Conservation (phyloP, 2,113 vertebrate genomes). For the Entomyzon cyanotis region DNA sequence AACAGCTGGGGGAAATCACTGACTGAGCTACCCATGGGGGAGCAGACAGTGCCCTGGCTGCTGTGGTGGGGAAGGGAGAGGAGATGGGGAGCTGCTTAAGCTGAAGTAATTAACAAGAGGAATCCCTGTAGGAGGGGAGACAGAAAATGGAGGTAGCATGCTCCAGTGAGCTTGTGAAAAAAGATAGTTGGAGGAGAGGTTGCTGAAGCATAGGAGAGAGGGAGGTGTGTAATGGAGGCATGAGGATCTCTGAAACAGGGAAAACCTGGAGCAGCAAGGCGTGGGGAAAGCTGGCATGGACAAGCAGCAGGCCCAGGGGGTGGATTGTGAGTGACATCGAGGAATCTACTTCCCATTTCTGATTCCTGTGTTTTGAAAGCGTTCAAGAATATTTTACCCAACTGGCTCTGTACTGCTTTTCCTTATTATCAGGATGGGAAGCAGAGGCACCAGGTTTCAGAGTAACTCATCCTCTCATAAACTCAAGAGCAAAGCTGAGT, state of each 20-base stretch:
- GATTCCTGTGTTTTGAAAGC: neutral
- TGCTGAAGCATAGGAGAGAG: neutral
- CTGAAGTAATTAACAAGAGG: neutral
- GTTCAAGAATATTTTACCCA: neutral
- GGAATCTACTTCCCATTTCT: neutral
- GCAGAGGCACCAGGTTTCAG: neutral
- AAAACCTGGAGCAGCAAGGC: neutral
- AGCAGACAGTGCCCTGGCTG: neutral
- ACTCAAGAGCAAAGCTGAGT: neutral
- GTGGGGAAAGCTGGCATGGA: neutral
- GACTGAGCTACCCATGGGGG: neutral
- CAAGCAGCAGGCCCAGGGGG: neutral
- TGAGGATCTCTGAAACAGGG: neutral
- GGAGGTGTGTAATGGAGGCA: neutral
- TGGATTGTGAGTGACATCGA: accelerated
- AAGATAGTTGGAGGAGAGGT: neutral
- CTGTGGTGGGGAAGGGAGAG: accelerated
- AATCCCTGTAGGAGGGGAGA: neutral
- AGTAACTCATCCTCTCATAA: neutral
- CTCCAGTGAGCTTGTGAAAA: neutral
- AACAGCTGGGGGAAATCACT: neutral
- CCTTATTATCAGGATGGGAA: neutral
- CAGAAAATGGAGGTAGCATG: neutral
- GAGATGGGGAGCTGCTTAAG: neutral
- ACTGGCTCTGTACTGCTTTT: neutral